Conservation (phyloP, 2,888 invertebrate genomes). For the Bhutanitis thaidina region DNA sequence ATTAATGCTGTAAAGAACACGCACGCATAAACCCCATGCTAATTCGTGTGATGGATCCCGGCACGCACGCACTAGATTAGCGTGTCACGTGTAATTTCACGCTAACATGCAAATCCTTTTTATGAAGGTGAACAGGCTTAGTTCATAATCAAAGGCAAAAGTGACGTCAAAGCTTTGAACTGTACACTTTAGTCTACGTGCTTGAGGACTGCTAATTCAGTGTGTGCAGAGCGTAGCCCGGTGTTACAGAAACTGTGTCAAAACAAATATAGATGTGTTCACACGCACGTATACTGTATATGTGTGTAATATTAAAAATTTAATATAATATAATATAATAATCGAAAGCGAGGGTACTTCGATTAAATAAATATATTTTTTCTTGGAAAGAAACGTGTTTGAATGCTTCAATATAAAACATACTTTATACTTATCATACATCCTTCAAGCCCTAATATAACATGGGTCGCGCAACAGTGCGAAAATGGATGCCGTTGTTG, state of each 20-base stretch:
- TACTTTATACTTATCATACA: too few species aligned
- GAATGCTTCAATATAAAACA: too few species aligned
- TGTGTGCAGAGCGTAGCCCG: not conserved
- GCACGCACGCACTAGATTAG: conserved; percentile 7
- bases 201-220: not conserved
- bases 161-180: conserved; percentile 15
- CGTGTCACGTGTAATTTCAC: conserved; percentile 9
- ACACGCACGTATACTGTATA: not conserved
- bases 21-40: not conserved
- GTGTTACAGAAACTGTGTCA: conserved; percentile 3
- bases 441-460: too few species aligned
- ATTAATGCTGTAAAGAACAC: not conserved
- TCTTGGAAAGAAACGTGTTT: too few species aligned
- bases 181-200: not conserved
- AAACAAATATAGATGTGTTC: not conserved
- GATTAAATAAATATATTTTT: too few species aligned
- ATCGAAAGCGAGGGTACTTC: too few species aligned
- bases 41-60: not conserved
- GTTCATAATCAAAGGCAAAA: conserved; percentile 1
- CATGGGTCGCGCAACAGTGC: too few species aligned
- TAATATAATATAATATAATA: too few species aligned
- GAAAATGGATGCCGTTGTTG: too few species aligned
- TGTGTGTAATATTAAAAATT: too few species aligned
- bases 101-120: conserved; percentile 12
- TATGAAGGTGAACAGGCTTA: not conserved